A percentile compares a stretch with the other conserved stretches of the same genome.
phyloP scores from a whole-genome alignment of 2,113 vertebrate genomes.

The Synodontis membranacea region DNA sequence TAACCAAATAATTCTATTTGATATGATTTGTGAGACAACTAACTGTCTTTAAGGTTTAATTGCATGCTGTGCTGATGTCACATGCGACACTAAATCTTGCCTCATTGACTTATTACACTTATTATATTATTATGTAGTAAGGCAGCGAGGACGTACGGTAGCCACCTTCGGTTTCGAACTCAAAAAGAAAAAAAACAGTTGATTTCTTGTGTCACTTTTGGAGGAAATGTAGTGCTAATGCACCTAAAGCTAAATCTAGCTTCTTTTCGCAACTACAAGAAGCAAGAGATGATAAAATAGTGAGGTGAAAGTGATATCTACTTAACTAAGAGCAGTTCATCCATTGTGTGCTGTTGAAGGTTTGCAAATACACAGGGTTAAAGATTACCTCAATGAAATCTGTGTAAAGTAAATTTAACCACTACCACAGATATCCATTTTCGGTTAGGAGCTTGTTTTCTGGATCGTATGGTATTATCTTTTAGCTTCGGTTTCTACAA shows the following conservation, averaged over 20 bases:
- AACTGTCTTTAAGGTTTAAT: too few relatives aligned
- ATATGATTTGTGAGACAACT: too few relatives aligned
- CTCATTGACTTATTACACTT: too few relatives aligned
- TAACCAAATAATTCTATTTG: too few relatives aligned
- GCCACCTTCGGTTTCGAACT: too few relatives aligned
- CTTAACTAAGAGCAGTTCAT: background rate
- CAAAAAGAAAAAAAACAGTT: background rate
- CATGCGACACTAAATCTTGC: too few relatives aligned
- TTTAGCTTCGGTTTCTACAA: background rate
- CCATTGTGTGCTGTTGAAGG: background rate
- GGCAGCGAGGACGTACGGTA: too few relatives aligned
- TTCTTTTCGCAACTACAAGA: too few relatives aligned
- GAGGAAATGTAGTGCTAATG: background rate
- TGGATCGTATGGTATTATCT: background rate
- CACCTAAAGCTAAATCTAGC: background rate
- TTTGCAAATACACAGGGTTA: background rate
- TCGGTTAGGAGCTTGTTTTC: background rate
- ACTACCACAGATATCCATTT: background rate
- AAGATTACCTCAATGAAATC: background rate
- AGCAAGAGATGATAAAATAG: background rate
- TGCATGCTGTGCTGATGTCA: too few relatives aligned
- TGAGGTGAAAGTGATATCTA: background rate
- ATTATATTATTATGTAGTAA: too few relatives aligned
- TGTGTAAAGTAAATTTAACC: background rate
- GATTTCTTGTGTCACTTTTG: background rate